Base-by-base conservation (phyloP, 2,888 invertebrate species). In the Eutolmus rufibarbis region DNA sequence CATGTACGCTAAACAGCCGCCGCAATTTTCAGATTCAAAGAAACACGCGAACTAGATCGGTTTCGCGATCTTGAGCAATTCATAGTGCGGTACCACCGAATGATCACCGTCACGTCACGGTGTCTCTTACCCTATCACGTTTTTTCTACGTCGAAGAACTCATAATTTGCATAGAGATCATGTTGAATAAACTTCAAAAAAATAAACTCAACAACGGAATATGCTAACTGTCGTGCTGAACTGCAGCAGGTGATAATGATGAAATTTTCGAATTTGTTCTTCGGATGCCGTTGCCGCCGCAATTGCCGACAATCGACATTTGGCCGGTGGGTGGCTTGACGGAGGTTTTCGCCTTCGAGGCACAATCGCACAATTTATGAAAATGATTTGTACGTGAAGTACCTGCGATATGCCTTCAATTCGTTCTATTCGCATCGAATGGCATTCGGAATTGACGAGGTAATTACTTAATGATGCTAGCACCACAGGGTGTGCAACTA, bases 11-110 rank as follows among this genome's bases (percentile, higher is more conserved):
- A 46, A 7, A 85, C 74, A 31, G 16, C 31, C 23, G 46, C 43
- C 23, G 23, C 57, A 37, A 85, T 14, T 37, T 31, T 12, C 4
- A 74, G 74, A 85, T 74, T 85, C 74, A 85, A 85, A 85, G 46
- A 74, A 43, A 85, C 85, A 85, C 85, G 85, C 85, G 85, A 85
- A 85, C 85, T 74, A 46, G 46, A 74, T 74, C 85, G n/a, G 1
- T 74, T 85, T 85, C 74, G 85, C 43, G 74, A 85, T 85, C 85
- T 85, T 85, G 43, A 34, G 74, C 46, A 74, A 74, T 74, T 28
- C 34, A 74, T 74, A 43, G 31, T n/a, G n/a, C 3, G 43, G 31
- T n/a, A 16, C 37, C 37, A n/a, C 34, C 8, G 28, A 85, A 74
- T 51, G 74, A 85, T 74, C 74, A 37, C 51, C 51, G 84, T 46